phyloP scores from a whole-genome alignment of 2,888 invertebrate genomes.

The Tetragnatha montana region DNA sequence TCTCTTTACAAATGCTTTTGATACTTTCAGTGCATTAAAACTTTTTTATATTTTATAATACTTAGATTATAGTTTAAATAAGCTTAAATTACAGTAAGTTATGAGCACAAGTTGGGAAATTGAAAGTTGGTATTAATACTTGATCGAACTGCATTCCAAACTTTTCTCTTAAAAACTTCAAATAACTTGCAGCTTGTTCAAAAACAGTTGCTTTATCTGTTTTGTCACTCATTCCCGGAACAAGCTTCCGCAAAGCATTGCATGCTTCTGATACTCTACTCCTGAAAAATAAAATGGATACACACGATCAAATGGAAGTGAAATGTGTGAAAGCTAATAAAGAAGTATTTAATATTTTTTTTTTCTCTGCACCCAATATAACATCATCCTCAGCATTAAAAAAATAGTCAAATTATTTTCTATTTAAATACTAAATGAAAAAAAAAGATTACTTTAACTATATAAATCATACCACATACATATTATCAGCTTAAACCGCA shows the following conservation, averaged over 20 bases:
- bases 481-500: too few species aligned
- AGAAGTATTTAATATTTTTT: background rate
- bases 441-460: too few species aligned
- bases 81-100: too few species aligned
- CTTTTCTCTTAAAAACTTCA: slow-evolving; percentile 73
- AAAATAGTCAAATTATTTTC: too few species aligned
- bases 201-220: slow-evolving; percentile 77
- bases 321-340: background rate
- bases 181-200: slow-evolving; percentile 74
- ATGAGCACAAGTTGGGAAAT: too few species aligned
- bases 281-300: slow-evolving; percentile 30
- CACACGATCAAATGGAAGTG: too few species aligned
- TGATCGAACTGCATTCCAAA: slow-evolving; percentile 59
- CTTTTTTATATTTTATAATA: too few species aligned
- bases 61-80: too few species aligned
- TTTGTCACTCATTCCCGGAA: slow-evolving; percentile 76
- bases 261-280: slow-evolving; percentile 76
- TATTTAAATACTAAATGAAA: too few species aligned
- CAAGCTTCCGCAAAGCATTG: slow-evolving; percentile 74
- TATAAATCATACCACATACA: too few species aligned
- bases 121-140: slow-evolving; percentile 9
- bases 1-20: too few species aligned
- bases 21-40: too few species aligned
- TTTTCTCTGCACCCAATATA: background rate
- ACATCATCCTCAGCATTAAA: background rate